Conservation (phyloP, 2,797 vertebrate genomes). For the Rhynchonycteris naso region DNA sequence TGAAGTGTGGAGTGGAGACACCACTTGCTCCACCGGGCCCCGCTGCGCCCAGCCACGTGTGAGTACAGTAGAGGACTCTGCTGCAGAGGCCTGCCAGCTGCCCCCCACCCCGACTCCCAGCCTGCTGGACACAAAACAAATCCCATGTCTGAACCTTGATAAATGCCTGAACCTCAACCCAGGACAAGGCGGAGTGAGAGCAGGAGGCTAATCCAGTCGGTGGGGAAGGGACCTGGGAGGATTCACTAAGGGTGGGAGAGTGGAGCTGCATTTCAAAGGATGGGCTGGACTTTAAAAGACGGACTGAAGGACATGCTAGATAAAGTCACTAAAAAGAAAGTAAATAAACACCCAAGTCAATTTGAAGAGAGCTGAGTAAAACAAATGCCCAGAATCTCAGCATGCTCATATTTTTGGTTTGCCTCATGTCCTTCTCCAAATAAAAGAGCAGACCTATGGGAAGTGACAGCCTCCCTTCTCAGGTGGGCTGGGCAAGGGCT, state of each 20-base stretch:
- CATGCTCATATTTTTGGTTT: neutral
- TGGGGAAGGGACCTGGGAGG: too few relatives aligned
- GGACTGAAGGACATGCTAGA: neutral
- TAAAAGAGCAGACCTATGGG: accelerated
- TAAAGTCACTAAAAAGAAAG: neutral
- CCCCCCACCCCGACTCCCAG: neutral
- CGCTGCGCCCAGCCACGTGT: accelerated
- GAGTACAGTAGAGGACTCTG: accelerated
- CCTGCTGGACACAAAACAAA: neutral
- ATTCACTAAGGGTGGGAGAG: neutral
- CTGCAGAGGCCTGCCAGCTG: neutral
- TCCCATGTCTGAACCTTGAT: accelerated
- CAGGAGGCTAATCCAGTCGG: accelerated
- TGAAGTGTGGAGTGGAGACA: accelerated
- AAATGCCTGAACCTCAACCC: neutral
- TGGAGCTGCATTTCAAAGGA: neutral
- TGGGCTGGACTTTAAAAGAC: neutral
- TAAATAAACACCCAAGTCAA: too few relatives aligned
- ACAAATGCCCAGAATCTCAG: neutral
- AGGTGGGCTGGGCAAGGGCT: neutral
- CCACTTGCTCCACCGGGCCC: accelerated
- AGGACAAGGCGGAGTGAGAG: accelerated
- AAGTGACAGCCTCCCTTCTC: too few relatives aligned
- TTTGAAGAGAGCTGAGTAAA: neutral
- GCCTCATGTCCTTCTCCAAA: neutral